Evolutionary conservation across 1,140 invertebrate species (phyloP).

Genomic region (Listronotus bonariensis): DNA sequence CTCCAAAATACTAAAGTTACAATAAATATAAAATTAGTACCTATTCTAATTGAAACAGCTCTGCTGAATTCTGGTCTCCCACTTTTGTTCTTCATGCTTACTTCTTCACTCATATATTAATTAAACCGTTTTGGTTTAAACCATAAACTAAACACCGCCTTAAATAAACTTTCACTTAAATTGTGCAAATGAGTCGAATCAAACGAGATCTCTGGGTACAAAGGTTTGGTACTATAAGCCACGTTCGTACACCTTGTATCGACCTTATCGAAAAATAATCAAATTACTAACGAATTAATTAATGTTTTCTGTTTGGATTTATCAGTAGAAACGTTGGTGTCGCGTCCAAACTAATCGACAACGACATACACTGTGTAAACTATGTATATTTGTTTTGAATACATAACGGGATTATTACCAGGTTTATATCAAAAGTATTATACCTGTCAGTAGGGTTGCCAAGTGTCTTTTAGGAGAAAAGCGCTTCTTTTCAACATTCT

Average conservation of each 20-base stretch:
- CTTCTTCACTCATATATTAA: neutral
- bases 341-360: neutral
- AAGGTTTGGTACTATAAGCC: no score
- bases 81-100: conserved; percentile 3
- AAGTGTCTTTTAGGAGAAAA: no score
- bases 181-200: no score
- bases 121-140: neutral
- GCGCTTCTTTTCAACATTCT: no score
- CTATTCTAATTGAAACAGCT: conserved; percentile 30
- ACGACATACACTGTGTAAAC: neutral
- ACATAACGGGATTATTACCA: neutral
- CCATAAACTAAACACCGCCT: neutral
- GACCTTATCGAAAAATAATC: no score
- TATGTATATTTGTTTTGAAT: neutral
- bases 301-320: neutral
- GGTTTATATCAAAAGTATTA: neutral
- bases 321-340: neutral
- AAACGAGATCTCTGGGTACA: no score
- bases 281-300: no score
- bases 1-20: neutral
- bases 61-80: conserved; percentile 21
- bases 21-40: conserved; percentile 1
- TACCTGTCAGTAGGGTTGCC: neutral
- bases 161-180: no score
- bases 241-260: no score